phyloP scores from a whole-genome alignment of 2,888 invertebrate genomes.

The Hecatera dysodea region DNA sequence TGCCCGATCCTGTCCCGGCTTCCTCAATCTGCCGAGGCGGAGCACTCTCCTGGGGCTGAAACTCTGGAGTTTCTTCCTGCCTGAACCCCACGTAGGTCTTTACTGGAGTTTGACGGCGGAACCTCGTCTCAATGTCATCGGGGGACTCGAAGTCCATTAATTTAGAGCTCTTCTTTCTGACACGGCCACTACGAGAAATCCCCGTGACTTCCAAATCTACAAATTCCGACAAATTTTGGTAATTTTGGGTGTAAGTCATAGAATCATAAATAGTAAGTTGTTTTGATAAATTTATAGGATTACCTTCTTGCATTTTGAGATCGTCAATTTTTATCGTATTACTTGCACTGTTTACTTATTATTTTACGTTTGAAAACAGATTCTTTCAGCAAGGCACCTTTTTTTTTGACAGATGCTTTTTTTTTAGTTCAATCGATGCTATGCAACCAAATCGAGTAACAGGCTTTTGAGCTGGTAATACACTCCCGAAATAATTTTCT shows the following conservation, averaged over 20 bases:
- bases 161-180: slow-evolving; percentile 98
- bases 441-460: not conserved
- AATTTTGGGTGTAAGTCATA: slow-evolving; percentile 53
- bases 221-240: slow-evolving; percentile 44
- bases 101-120: slow-evolving; percentile 82
- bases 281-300: not conserved
- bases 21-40: slow-evolving; percentile 77
- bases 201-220: slow-evolving; percentile 95
- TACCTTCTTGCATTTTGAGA: slow-evolving; percentile 72
- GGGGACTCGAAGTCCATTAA: slow-evolving; percentile 98
- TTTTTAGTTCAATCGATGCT: not conserved
- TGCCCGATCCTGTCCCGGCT: slow-evolving; percentile 82
- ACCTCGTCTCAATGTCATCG: slow-evolving; percentile 94
- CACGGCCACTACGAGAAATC: slow-evolving; percentile 96
- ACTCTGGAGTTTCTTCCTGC: slow-evolving; percentile 78
- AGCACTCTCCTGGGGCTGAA: slow-evolving; percentile 71
- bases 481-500: not conserved
- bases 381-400: not conserved
- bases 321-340: not conserved
- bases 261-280: not conserved
- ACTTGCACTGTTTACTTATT: not conserved
- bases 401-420: not conserved
- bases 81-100: slow-evolving; percentile 77
- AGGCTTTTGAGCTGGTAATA: slow-evolving; percentile 14
- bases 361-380: not conserved